Percentiles rank a stretch among this genome's conserved stretches.
These are phyloP conservation scores for Tachypleus tridentatus DNA, from an alignment of 1,140 invertebrate species.

Conservation along the genomic window DNA sequence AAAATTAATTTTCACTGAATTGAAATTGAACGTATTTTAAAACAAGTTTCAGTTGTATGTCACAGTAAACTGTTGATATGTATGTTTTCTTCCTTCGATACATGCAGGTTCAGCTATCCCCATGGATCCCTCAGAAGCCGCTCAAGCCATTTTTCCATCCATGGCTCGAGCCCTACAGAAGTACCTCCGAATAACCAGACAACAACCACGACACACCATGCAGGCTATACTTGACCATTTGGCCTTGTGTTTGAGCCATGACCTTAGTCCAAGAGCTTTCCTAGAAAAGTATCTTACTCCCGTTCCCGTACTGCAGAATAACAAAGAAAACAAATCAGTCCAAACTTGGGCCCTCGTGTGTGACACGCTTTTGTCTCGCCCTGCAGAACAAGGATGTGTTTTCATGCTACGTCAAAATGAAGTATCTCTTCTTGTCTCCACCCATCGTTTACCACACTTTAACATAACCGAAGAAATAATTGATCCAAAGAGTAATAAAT, in stretches of 20 bases:
- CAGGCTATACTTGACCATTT: conserved; percentile 79
- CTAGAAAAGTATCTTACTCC: conserved; percentile 73
- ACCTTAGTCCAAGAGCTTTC: conserved; percentile 82
- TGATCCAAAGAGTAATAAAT: conserved; percentile 92
- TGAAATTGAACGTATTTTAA: too few species aligned
- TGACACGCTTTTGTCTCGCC: conserved; percentile 71
- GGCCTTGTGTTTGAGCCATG: conserved; percentile 77
- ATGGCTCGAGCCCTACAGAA: conserved; percentile 91
- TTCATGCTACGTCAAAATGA: conserved; percentile 91
- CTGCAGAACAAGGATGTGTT: conserved; percentile 54
- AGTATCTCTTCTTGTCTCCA: conserved; percentile 73
- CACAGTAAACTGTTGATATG: too few species aligned
- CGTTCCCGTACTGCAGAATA: conserved; percentile 50
- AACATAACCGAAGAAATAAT: conserved; percentile 89
- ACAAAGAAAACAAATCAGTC: conserved; percentile 29
- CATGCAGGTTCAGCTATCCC: conserved; percentile 43
- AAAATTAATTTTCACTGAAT: too few species aligned
- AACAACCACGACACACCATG: conserved; percentile 87
- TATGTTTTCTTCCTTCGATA: too few species aligned
- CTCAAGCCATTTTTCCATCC: conserved; percentile 92
- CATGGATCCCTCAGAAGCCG: conserved; percentile 88
- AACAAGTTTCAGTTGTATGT: too few species aligned
- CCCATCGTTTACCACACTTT: conserved; percentile 77
- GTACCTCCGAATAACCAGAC: conserved; percentile 84
- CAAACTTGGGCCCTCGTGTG: conserved; percentile 90